Evolutionary conservation across 1,140 invertebrate species (phyloP), one percentile per base, ranked within the genome.

Genomic region (Lepeophtheirus salmonis): DNA sequence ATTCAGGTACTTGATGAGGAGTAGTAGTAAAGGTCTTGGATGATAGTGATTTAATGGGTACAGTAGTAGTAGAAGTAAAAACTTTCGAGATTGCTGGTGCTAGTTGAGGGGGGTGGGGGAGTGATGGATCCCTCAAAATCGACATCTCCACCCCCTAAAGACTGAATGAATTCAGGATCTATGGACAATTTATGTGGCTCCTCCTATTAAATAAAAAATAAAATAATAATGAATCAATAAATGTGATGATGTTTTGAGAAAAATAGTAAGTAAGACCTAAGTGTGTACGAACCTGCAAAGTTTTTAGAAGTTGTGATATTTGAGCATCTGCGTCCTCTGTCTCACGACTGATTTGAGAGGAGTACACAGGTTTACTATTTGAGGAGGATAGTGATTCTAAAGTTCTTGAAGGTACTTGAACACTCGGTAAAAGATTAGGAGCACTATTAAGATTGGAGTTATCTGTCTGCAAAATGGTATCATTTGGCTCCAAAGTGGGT

Each of bases 291-390:
- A 41, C 30, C 21, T 57, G 55, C 55, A 57, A n/a, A 16, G 55
- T 26, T 23, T 57, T 25, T 1, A 57, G 17, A 1, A 57, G 55
- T 18, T 57, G 55, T 10, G 55, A 57, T 2, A 57, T 57, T 57
- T 57, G 55, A 3, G 55, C 55, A 41, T 57, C 55, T 3, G 55
- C 55, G 17, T 57, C 55, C 16, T 21, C 55, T 24, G 55, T 57
- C 25, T 57, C 55, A 14, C 17, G 14, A 25, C 55, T 57, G 3
- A 57, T 25, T 41, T 57, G 55, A 17, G 55, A 57, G 3, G 21
- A 17, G 26, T n/a, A 57, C 21, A 21, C 4, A n/a, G 55, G 22
- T 2, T 41, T 6, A 10, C n/a, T 6, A 10, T 41, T 41, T 41
- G 30, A 41, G 30, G 30, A 41, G 30, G 30, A n/a, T n/a, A n/a